These are phyloP conservation scores for Trichoplusia ni DNA, from an alignment of 1,140 invertebrate species.

Conservation along the genomic window DNA sequence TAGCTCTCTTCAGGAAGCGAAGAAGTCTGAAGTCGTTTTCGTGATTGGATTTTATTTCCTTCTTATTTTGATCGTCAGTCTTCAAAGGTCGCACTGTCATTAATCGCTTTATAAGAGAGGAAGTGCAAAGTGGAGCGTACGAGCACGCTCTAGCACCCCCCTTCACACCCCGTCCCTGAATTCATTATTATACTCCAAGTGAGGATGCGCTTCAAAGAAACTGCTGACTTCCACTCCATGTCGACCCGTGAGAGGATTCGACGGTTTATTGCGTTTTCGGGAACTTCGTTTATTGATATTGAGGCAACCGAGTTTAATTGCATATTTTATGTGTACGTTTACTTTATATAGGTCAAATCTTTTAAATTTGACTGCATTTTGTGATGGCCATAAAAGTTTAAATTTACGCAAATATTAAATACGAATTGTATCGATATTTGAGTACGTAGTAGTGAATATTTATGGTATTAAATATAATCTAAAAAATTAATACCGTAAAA, in stretches of 20 bases:
- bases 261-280: conserved; percentile 60
- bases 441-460: too few species aligned
- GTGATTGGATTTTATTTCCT: conserved; percentile 63
- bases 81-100: conserved; percentile 60
- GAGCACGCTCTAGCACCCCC: conserved; percentile 54
- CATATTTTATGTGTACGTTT: neutral
- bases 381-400: too few species aligned
- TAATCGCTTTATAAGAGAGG: conserved; percentile 69
- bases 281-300: conserved; percentile 48
- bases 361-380: too few species aligned
- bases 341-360: too few species aligned
- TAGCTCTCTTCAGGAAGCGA: conserved; percentile 4
- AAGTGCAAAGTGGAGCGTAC: conserved; percentile 67
- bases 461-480: too few species aligned
- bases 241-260: conserved; percentile 41
- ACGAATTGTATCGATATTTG: too few species aligned
- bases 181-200: conserved; percentile 69
- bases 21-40: conserved; percentile 23
- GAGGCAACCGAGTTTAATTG: conserved; percentile 17
- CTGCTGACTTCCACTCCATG: conserved; percentile 56
- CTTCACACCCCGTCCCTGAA: conserved; percentile 50
- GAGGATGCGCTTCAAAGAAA: conserved; percentile 69
- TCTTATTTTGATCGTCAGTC: conserved; percentile 55
- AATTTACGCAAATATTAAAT: too few species aligned
- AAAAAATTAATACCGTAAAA: conserved; percentile 11